These are phyloP conservation scores for Drosophila birchii DNA, from an alignment of 2,888 invertebrate species.

Conservation along the genomic window DNA sequence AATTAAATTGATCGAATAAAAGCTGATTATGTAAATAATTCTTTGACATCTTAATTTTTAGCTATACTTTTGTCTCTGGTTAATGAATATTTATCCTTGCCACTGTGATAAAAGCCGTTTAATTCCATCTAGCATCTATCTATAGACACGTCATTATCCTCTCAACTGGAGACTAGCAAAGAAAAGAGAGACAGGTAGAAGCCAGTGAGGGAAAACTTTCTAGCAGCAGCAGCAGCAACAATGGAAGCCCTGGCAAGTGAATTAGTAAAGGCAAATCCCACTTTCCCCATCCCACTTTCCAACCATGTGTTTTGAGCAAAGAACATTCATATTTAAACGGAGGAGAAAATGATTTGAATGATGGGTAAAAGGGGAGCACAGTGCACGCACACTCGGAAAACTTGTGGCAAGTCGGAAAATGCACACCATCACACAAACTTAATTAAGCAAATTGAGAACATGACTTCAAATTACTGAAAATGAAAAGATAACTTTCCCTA, in stretches of 20 bases:
- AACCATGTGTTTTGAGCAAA: constrained; percentile 33
- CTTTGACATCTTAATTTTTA: background rate
- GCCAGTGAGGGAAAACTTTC: background rate
- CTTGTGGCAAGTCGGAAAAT: background rate
- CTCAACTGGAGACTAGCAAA: background rate
- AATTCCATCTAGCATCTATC: constrained; percentile 9
- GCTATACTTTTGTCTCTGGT: background rate
- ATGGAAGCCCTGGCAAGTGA: constrained; percentile 40
- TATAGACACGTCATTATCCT: background rate
- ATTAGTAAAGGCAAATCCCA: constrained; percentile 40
- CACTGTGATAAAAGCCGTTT: constrained; percentile 25
- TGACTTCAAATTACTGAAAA: no score
- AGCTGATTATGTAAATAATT: background rate
- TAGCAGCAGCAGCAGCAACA: constrained; percentile 11
- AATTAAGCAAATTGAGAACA: background rate
- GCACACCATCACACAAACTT: background rate
- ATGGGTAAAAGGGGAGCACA: background rate
- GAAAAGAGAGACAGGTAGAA: background rate
- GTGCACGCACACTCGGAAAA: constrained; percentile 1
- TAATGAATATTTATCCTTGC: constrained; percentile 3
- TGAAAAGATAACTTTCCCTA: background rate
- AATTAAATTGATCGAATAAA: no score
- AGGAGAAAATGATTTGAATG: constrained; percentile 54
- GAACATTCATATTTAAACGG: constrained; percentile 62
- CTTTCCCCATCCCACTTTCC: background rate